Evolutionary conservation across 64 coral and sea anemone genomes (phyloP), one percentile per base, ranked within the genome.

Genomic region (Actinia tenebrosa): DNA sequence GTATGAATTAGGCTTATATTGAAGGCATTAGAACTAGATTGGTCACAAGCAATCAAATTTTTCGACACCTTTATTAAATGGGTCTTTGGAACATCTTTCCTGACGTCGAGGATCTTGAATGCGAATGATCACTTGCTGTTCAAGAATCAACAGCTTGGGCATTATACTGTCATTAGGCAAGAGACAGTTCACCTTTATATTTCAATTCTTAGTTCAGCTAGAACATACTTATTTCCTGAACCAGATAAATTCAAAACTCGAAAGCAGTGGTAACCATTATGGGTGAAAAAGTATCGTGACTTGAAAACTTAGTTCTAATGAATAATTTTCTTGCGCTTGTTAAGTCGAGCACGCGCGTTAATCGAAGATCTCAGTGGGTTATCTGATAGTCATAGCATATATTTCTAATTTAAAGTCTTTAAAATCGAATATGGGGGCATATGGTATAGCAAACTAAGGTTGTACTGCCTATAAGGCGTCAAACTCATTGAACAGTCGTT

Each of bases 401-500:
- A 81, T 81, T 81, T 81, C 79, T 81, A 81, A 81, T 81, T 81
- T 81, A 81, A 81, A 81, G 79, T 81, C 79, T 81, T 81, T 81
- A 50, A 81, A 81, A 81, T 81, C 79, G 50, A 81, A 81, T 81
- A 81, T 81, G 79, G 44, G 22, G 53, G 42, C 43, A 81, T 81
- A 81, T 81, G 43, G 50, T 14, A 37, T 14, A 25, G 23, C 69
- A 66, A n/a, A 66, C 63, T 66, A 23, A 15, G 18, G 60, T 69
- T 69, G 64, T 69, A 26, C 69, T 75, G 69, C 69, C 69, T 75
- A 75, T 75, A 75, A 75, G 69, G 64, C 64, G 64, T 69, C 64
- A 26, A 20, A 10, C 26, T 25, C 69, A 30, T 27, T 42, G 10
- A 75, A 14, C 27, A 75, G 3, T 75, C 2, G 26, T 27, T 37